Conservation (phyloP, 2,113 vertebrate genomes). For the Oncorhynchus gorbuscha region DNA sequence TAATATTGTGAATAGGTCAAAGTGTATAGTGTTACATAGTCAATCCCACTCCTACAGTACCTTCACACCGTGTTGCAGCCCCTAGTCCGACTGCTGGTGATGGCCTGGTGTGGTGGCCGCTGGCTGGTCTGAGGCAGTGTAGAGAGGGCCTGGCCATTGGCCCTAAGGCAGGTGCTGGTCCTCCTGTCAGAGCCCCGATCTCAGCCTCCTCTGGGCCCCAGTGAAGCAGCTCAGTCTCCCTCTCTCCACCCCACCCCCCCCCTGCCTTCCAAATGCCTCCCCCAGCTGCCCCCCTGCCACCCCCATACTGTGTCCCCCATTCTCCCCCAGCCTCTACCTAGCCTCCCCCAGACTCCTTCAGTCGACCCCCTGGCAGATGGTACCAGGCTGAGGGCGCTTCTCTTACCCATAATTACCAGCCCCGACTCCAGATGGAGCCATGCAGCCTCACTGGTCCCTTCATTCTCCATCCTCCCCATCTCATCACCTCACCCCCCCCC, state of each 20-base stretch:
- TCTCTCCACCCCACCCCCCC: constrained; percentile 80
- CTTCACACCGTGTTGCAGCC: too few relatives aligned
- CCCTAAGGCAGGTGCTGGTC: constrained; percentile 87
- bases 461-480: constrained; percentile 83
- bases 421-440: constrained; percentile 90
- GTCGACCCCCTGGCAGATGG: constrained; percentile 90
- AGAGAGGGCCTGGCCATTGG: constrained; percentile 71
- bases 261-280: constrained; percentile 41
- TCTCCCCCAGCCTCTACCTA: constrained; percentile 56
- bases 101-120: neutral
- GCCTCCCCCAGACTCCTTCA: constrained; percentile 80
- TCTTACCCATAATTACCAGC: constrained; percentile 92
- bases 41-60: too few relatives aligned
- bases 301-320: constrained; percentile 71
- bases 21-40: too few relatives aligned
- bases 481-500: constrained; percentile 77
- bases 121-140: constrained; percentile 20
- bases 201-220: constrained; percentile 73
- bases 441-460: constrained; percentile 87
- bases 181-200: constrained; percentile 85
- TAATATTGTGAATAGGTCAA: too few relatives aligned
- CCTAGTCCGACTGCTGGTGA: too few relatives aligned
- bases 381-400: constrained; percentile 83
- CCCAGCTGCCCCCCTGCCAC: constrained; percentile 71
- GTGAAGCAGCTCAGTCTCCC: constrained; percentile 35